Conservation (phyloP, 2,888 invertebrate genomes). For the Chalcosyrphus nemorum region DNA sequence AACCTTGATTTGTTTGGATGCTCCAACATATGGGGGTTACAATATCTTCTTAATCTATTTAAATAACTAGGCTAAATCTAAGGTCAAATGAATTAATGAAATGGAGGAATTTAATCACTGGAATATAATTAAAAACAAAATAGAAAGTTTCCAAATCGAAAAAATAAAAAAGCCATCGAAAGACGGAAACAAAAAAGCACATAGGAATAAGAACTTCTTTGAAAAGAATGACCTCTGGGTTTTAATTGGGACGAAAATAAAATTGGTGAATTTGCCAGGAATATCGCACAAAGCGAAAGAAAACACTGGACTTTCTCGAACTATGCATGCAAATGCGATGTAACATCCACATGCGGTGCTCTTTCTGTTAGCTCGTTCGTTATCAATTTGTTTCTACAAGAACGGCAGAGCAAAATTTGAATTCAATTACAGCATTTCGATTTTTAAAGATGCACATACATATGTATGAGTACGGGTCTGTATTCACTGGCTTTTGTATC, state of each 20-base stretch:
- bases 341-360: neutral
- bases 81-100: too few species aligned
- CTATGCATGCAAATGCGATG: slow-evolving; percentile 11
- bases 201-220: neutral
- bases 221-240: neutral
- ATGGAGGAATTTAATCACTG: neutral
- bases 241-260: slow-evolving; percentile 11
- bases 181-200: neutral
- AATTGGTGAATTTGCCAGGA: neutral
- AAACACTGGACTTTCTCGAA: slow-evolving; percentile 2
- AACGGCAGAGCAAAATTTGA: neutral
- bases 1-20: neutral
- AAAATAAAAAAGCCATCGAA: neutral
- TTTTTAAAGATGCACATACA: neutral
- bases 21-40: neutral
- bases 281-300: neutral
- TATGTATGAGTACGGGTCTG: too few species aligned
- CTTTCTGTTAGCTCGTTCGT: slow-evolving; percentile 5
- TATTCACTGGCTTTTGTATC: neutral
- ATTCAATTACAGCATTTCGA: neutral
- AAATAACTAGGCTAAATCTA: too few species aligned
- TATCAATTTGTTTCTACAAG: slow-evolving; percentile 29
- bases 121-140: neutral
- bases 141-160: neutral
- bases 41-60: neutral